phyloP scores from a whole-genome alignment of 2,888 invertebrate species.

The Orthosia incerta region DNA sequence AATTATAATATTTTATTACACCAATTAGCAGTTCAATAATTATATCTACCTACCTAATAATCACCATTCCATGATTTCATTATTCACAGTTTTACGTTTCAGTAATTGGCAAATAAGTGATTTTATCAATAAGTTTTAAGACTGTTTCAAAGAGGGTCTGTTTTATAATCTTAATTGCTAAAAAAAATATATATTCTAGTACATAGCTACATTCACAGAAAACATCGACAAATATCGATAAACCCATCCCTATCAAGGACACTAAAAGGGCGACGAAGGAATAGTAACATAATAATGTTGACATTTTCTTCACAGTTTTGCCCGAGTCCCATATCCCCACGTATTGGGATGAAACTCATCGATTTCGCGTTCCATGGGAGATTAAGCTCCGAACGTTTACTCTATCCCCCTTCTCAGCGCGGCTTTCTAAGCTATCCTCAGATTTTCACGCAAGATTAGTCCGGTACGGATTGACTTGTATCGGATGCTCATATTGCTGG shows the following conservation, averaged over 20 bases:
- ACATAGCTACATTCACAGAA: background rate
- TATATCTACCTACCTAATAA: too few species aligned
- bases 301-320: constrained; percentile 80
- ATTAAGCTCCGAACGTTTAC: constrained; percentile 82
- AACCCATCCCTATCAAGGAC: constrained; percentile 54
- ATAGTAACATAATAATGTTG: constrained; percentile 82
- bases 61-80: too few species aligned
- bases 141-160: background rate
- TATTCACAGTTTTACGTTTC: too few species aligned
- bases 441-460: constrained; percentile 80
- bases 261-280: constrained; percentile 65
- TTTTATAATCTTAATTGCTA: background rate
- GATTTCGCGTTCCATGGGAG: constrained; percentile 83
- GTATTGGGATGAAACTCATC: constrained; percentile 77
- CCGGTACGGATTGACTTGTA: constrained; percentile 57
- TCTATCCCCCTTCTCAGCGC: constrained; percentile 69
- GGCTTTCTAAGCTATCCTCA: constrained; percentile 61
- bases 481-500: constrained; percentile 27
- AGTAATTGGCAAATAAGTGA: constrained; percentile 12
- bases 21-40: too few species aligned
- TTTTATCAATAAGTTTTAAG: background rate
- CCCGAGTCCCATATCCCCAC: constrained; percentile 64
- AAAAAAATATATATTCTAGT: background rate
- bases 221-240: constrained; percentile 54
- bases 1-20: too few species aligned